Evolutionary conservation across 2,888 invertebrate species (phyloP), one percentile per base, ranked within the genome.

Genomic region (Alviniconcha strummeri): DNA sequence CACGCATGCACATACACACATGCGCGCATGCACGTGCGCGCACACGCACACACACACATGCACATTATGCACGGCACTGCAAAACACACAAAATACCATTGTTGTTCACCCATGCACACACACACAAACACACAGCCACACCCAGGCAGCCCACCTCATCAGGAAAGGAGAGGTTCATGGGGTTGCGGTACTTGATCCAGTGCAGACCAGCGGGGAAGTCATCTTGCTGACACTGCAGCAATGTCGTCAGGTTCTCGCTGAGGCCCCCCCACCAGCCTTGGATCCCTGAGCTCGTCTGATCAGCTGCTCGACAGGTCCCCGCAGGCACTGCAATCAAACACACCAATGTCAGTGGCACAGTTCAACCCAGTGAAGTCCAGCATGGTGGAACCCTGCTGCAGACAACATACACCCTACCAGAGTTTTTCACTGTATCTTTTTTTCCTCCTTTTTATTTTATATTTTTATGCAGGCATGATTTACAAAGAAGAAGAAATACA

Each of bases 161-260:
- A 0, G 98, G 98, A 91, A 97, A 97, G 60, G 96, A 96, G 93
- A 96, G 96, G 93, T 98, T 97, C 0, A 97, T 96, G 0, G 98
- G 98, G 92, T 97, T 96, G 89, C 97, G 96, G 93, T 98, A 98
- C 89, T 97, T 96, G 55, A 98, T 95, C 89, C 97, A 97, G 0
- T 98, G 98, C 4, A 98, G 95, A 0, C 98, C 98, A 0, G 98
- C 97, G 55, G 97, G 95, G 87, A 96, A 96, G 86, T 94, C 94
- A 57, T 92, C 90, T 11, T 87, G 84, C 56, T 97, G 96, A 91
- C 98, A 98, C 91, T 97, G 96, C 60, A 96, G 96, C 0, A 97
- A 96, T 71, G 95, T 94, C 0, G 95, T 95, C 56, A 97, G 96
- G 79, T 92, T 96, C 0, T 96, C 96, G 52, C 97, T 97, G 85